These are phyloP conservation scores for Myripristis murdjan DNA, from an alignment of 2,797 vertebrate species.

Conservation along the genomic window DNA sequence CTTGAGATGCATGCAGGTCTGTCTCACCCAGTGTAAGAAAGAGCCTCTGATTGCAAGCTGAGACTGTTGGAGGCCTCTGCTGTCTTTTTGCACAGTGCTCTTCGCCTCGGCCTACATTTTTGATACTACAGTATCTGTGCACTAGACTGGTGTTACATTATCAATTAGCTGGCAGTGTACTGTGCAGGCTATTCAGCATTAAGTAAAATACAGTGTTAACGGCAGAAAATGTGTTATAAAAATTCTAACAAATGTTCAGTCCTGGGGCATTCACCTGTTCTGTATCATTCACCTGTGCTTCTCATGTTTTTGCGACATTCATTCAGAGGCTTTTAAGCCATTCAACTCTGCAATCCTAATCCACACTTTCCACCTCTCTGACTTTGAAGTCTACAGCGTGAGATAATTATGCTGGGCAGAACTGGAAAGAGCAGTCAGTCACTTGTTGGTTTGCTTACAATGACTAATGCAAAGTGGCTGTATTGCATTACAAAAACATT, in stretches of 20 bases:
- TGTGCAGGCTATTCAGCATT: background rate
- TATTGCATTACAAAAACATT: too few species aligned
- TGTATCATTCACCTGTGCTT: background rate
- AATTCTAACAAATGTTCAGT: too few species aligned
- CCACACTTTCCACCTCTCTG: background rate
- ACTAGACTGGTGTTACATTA: background rate
- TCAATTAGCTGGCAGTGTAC: background rate
- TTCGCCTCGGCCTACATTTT: background rate
- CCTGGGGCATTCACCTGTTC: background rate
- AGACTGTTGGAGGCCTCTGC: conserved; percentile 14
- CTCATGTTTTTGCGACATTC: background rate
- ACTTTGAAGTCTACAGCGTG: background rate
- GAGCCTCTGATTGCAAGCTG: conserved; percentile 22
- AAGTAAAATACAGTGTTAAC: too few species aligned
- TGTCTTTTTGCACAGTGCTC: conserved; percentile 13
- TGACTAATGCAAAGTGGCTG: too few species aligned
- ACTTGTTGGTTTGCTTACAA: too few species aligned
- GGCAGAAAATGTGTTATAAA: too few species aligned
- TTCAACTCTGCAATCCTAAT: background rate
- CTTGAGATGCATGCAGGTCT: conserved; percentile 50
- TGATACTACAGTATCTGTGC: background rate
- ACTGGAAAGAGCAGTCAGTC: too few species aligned
- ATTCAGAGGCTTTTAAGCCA: background rate
- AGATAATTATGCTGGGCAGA: too few species aligned
- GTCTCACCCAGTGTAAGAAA: conserved; percentile 27